Conservation (phyloP, 1,140 invertebrate species). For the Pogonus chalceus region DNA sequence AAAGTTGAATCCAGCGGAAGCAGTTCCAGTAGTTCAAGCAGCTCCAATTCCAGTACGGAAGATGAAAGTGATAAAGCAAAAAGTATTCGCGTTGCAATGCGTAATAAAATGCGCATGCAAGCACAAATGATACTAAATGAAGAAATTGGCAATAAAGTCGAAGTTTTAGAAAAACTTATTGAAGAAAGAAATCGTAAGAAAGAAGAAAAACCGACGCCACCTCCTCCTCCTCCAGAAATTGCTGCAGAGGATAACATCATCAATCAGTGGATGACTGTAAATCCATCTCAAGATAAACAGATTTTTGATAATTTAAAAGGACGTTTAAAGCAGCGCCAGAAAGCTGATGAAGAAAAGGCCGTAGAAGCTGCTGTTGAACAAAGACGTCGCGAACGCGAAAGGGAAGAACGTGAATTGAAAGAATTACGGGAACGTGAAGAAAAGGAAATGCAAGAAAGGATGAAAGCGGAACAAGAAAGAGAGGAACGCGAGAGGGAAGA, state of each 20-base stretch:
- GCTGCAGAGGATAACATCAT: conserved; percentile 40
- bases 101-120: conserved; percentile 45
- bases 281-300: conserved; percentile 45
- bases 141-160: conserved; percentile 32
- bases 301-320: conserved; percentile 48
- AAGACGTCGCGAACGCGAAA: conserved; percentile 36
- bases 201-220: conserved; percentile 22
- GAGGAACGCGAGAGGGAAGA: conserved; percentile 30
- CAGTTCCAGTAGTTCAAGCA: conserved; percentile 34
- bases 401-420: conserved; percentile 30
- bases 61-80: conserved; percentile 41
- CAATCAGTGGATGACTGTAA: conserved; percentile 50
- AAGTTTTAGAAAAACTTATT: conserved; percentile 35
- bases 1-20: conserved; percentile 29
- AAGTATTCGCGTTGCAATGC: conserved; percentile 57
- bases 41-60: conserved; percentile 40
- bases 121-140: conserved; percentile 39
- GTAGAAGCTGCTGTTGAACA: conserved; percentile 40
- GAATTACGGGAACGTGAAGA: conserved; percentile 29
- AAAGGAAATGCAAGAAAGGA: conserved; percentile 34
- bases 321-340: conserved; percentile 34
- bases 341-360: conserved; percentile 33
- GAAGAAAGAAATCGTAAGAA: conserved; percentile 27
- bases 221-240: conserved; percentile 13
- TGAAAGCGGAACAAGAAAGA: conserved; percentile 30